Percentiles rank a stretch among this genome's conserved stretches.
phyloP scores from a whole-genome alignment of 92 coral and sea anemone genomes.

The Isaurus tuberculatus region DNA sequence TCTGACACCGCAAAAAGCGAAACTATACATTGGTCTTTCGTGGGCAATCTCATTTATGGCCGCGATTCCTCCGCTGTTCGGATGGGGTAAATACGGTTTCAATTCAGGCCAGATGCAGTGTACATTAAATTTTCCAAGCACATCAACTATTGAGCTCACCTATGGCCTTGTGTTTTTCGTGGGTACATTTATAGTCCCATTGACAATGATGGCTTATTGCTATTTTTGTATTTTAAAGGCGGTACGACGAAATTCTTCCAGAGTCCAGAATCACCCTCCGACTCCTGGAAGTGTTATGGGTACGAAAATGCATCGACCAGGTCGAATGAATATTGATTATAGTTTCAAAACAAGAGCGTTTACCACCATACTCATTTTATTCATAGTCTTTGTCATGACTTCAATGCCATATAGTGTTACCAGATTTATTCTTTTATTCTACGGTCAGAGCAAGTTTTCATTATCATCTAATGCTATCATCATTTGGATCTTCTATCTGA shows the following conservation, averaged over 20 bases:
- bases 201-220: conserved; percentile 83
- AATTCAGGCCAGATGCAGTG: conserved; percentile 85
- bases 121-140: conserved; percentile 66
- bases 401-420: conserved; percentile 75
- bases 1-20: conserved; percentile 89
- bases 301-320: conserved; percentile 93
- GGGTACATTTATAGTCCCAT: conserved; percentile 74
- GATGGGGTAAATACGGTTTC: conserved; percentile 87
- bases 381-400: conserved; percentile 80
- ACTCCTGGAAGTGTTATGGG: conserved; percentile 73
- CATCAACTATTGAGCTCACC: conserved; percentile 54
- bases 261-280: conserved; percentile 95
- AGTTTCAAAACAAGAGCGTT: conserved; percentile 98
- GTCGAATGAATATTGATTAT: conserved; percentile 95
- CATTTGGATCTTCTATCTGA: conserved; percentile 84
- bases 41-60: conserved; percentile 81
- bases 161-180: conserved; percentile 78
- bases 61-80: conserved; percentile 84
- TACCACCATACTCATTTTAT: conserved; percentile 90
- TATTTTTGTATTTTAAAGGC: conserved; percentile 85
- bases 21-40: conserved; percentile 76
- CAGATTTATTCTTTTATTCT: conserved; percentile 68
- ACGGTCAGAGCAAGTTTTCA: conserved; percentile 58
- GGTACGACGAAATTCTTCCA: conserved; percentile 88
- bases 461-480: conserved; percentile 66